These are phyloP conservation scores for Saxidomus purpurata DNA, from an alignment of 1,140 invertebrate species.

Conservation along the genomic window DNA sequence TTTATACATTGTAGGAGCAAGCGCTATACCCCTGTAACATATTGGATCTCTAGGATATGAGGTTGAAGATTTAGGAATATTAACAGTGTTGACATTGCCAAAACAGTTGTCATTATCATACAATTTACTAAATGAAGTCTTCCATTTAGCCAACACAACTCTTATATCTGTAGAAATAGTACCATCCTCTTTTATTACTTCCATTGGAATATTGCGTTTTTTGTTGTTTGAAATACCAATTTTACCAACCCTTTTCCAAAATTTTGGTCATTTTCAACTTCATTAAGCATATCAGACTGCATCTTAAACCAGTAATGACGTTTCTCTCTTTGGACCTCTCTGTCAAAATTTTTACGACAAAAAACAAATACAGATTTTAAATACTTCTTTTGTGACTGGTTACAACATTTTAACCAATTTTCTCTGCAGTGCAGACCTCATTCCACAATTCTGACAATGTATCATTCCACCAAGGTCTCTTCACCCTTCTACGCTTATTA, in stretches of 20 bases:
- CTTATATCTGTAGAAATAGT: not conserved
- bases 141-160: not conserved
- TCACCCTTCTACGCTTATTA: not conserved
- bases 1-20: no score
- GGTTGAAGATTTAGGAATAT: no score
- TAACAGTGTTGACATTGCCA: no score
- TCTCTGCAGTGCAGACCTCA: not conserved
- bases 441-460: not conserved
- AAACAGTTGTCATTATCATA: no score
- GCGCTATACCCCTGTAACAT: no score
- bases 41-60: no score
- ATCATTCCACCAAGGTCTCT: not conserved
- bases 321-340: not conserved
- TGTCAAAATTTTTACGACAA: not conserved
- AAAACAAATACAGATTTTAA: not conserved
- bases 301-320: not conserved
- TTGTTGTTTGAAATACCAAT: not conserved
- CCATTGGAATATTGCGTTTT: not conserved
- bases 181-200: not conserved
- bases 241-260: conserved; percentile 28
- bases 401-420: not conserved
- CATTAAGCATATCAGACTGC: not conserved
- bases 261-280: conserved; percentile 26
- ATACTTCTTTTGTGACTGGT: no score
- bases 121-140: no score